These are phyloP conservation scores for Wiebesia pumilae DNA, from an alignment of 1,140 invertebrate genomes.

Conservation along the genomic window DNA sequence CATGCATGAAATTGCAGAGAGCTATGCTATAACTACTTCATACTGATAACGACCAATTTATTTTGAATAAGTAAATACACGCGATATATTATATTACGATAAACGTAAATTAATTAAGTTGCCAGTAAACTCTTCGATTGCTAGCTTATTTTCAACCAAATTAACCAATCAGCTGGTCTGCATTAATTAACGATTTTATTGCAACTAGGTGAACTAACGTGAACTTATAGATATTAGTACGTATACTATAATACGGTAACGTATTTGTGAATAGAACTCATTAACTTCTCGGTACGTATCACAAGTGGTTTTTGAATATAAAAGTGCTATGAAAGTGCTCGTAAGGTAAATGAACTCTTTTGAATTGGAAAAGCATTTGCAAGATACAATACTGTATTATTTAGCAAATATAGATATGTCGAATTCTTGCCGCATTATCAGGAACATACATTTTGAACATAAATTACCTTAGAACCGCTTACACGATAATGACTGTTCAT, in stretches of 20 bases:
- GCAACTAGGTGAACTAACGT: not conserved
- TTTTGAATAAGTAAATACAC: not conserved
- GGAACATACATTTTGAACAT: not conserved
- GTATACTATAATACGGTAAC: no score
- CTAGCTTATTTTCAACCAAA: not conserved
- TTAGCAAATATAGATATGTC: not conserved
- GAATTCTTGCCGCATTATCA: not conserved
- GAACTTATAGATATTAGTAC: no score
- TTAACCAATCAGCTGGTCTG: not conserved
- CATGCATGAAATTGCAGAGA: not conserved
- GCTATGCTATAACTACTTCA: not conserved
- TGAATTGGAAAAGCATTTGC: not conserved
- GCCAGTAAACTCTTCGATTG: not conserved
- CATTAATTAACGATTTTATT: not conserved
- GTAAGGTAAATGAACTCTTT: not conserved
- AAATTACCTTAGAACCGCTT: not conserved
- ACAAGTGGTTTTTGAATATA: not conserved
- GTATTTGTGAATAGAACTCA: not conserved
- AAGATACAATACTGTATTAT: not conserved
- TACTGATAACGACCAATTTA: not conserved
- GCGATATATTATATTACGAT: not conserved
- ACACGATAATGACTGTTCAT: not conserved
- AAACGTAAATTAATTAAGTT: slow-evolving; percentile 34
- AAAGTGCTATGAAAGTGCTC: not conserved
- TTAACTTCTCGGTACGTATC: not conserved